A percentile compares a stretch with the other conserved stretches of the same genome.
Evolutionary conservation across 2,797 vertebrate species (phyloP).

Genomic region (Anolis apletophallus): DNA sequence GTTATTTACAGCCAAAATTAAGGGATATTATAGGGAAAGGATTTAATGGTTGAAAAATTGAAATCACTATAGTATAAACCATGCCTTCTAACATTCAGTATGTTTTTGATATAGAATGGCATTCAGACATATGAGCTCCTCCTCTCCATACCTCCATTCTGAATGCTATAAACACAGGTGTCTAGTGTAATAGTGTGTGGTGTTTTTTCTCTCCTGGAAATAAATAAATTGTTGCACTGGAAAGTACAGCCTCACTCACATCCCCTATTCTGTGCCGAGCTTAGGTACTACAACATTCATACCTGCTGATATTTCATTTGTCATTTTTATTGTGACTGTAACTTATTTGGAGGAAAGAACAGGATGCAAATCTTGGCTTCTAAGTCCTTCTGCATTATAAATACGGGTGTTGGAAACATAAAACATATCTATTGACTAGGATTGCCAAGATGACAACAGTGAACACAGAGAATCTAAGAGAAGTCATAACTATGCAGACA

Average conservation of each 20-base stretch:
- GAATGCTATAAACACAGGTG: neutral
- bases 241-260: neutral
- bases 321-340: neutral
- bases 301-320: conserved; percentile 14
- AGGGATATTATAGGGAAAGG: neutral
- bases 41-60: neutral
- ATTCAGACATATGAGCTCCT: neutral
- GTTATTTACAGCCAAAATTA: neutral
- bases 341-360: conserved; percentile 20
- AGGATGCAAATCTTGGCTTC: neutral
- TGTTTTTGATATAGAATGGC: neutral
- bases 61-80: neutral
- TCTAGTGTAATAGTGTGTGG: too few species aligned
- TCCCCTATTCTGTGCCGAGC: neutral
- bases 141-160: neutral
- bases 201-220: neutral
- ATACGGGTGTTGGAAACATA: conserved; percentile 9
- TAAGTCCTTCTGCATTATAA: conserved; percentile 11
- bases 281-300: neutral
- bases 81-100: neutral
- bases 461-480: neutral
- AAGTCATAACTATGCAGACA: neutral
- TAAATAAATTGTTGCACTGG: neutral
- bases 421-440: conserved; percentile 8
- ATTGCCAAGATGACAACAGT: neutral